Evolutionary conservation across 2,113 vertebrate species (phyloP).

Genomic region (Mustelus asterias): DNA sequence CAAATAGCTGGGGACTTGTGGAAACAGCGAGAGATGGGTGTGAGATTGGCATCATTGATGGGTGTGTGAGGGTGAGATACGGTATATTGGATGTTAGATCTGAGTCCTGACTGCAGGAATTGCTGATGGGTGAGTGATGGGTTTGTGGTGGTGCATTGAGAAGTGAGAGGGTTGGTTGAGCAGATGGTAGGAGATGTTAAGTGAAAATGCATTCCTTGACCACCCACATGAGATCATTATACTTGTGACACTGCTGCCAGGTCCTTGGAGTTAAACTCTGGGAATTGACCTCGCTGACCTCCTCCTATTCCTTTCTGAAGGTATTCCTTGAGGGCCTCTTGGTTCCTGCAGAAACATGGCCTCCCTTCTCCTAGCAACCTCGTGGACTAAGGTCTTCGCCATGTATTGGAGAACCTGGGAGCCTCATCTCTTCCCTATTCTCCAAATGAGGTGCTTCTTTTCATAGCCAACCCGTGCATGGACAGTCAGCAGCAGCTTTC

Average conservation of each 20-base stretch:
- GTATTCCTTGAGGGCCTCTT: not conserved
- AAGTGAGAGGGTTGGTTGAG: not conserved
- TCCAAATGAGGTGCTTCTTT: not conserved
- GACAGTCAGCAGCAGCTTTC: not conserved
- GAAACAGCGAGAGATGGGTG: too few relatives aligned
- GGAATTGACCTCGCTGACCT: not conserved
- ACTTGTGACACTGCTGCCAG: not conserved
- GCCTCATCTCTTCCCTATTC: not conserved
- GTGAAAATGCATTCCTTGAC: not conserved
- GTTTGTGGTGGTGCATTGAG: not conserved
- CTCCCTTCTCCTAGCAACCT: not conserved
- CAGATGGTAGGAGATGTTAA: not conserved
- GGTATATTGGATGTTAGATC: not conserved
- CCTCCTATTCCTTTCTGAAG: not conserved
- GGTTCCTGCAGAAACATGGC: not conserved
- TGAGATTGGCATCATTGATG: not conserved
- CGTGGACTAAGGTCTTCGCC: too few relatives aligned
- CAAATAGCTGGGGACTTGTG: not conserved
- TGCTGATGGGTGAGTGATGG: not conserved
- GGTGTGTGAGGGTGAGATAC: not conserved
- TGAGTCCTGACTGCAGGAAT: not conserved
- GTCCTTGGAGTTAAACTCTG: not conserved
- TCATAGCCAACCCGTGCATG: not conserved
- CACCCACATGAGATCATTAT: not conserved
- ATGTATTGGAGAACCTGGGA: too few relatives aligned